These are phyloP conservation scores for Sipha flava DNA, from an alignment of 1,140 invertebrate species.

Conservation along the genomic window DNA sequence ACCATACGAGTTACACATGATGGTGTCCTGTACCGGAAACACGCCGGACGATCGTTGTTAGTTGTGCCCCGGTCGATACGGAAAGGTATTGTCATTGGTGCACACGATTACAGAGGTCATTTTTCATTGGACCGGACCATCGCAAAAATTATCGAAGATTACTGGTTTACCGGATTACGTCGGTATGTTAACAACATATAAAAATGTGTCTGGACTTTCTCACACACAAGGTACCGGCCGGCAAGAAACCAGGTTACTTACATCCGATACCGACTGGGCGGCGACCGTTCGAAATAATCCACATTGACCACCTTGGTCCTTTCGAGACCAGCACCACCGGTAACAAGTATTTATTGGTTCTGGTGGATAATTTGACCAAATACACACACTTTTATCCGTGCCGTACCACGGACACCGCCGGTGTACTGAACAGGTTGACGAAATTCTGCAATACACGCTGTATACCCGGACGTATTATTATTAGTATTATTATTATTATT, in stretches of 20 bases:
- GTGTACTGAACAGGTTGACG: neutral
- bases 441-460: neutral
- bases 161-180: neutral
- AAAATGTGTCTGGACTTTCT: neutral
- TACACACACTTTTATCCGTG: neutral
- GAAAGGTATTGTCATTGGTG: neutral
- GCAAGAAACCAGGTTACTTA: no score
- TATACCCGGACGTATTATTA: neutral
- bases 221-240: no score
- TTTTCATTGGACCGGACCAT: neutral
- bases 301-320: no score
- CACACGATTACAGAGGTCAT: neutral
- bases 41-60: neutral
- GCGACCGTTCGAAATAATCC: no score
- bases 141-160: neutral
- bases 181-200: neutral
- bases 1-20: neutral
- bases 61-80: neutral
- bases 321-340: neutral
- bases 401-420: neutral
- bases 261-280: no score
- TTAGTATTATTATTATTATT: no score
- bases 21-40: neutral
- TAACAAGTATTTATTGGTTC: neutral
- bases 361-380: neutral